Evolutionary conservation across 2,888 invertebrate species (phyloP), one percentile per base, ranked within the genome.

Genomic region (Nomada fucata): DNA sequence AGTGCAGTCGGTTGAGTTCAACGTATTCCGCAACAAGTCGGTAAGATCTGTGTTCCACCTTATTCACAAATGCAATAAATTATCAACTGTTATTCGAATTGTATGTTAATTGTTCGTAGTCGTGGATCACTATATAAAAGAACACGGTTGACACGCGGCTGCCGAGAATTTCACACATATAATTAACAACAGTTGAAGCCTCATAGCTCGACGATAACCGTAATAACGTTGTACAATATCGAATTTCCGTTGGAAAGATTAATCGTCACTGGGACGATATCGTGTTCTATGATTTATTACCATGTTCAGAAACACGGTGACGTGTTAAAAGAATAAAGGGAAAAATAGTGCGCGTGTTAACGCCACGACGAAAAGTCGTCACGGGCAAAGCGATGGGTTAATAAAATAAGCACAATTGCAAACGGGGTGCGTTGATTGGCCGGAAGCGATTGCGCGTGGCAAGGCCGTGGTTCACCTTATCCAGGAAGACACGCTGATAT

Each of bases 391-490:
- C 23, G 50, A 79, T 75, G 59, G 72, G 42, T 65, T 75, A 75
- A 82, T 75, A 65, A 82, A 76, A 68, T 67, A 59, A 57, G 64
- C 71, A 55, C 68, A 71, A 70, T 76, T 64, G 73, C 60, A 53
- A 84, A 78, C 42, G 72, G 61, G 63, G 60, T 68, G 53, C 75
- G 76, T 76, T 77, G 77, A 86, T 86, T 83, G 77, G 78, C 69
- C 76, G 68, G 77, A 83, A 76, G 85, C 82, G 72, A 81, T 80
- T 76, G 78, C 76, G 61, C 76, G 82, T 77, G 79, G 74, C 87
- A 88, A 88, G 87, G 86, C 69, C 85, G 79, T 60, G 60, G 65
- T 57, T 86, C 79, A 81, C 75, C 79, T 86, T 87, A 84, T 83
- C 79, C 78, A 71, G 64, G 79, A 84, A 84, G 78, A 88, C 81